Evolutionary conservation across 1,140 invertebrate species (phyloP), one percentile per base, ranked within the genome.

Genomic region (Dufourea novaeangliae): DNA sequence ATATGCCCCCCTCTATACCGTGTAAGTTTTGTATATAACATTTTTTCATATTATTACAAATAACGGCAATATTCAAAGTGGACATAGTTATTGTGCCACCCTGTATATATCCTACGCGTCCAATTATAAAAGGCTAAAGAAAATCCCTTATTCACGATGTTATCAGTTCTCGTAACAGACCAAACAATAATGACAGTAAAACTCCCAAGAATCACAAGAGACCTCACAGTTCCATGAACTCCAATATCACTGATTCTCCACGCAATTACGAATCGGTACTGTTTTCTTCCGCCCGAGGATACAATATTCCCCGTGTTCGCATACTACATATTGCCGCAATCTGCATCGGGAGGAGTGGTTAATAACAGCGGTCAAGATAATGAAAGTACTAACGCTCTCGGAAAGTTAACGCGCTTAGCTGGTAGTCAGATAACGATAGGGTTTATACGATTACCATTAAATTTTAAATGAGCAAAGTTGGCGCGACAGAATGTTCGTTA

Each of bases 161-260:
- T 72, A 63, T 72, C 70, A 8, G 22, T 25, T 37, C 56, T 22
- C 11, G 32, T 12, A 32, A 59, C 37, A 5, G 20, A 22, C 1
- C 70, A 6, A 6, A 25, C 34, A 32, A 29, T 66, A n/a, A 74
- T 57, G 29, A 67, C 66, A 57, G 62, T 75, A 75, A 75, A 75
- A 75, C 63, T 59, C 44, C 37, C 6, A n/a, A 41, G 52, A 75
- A 41, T 74, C 46, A 25, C n/a, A 29, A 39, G 62, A 39, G 41
- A 74, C 46, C 20, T 14, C n/a, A 39, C 17, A 2, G 61, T 3
- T 29, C 2, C 46, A 8, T 25, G 17, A 32, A 50, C 29, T 39
- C n/a, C 70, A 52, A 72, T 52, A 52, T 27, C 54, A 17, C 27
- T 6, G 25, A 6, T 7, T 52, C 37, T 39, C n/a, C 25, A 25